Percentiles rank a stretch among this genome's conserved stretches.
These are phyloP conservation scores for Pedionomus torquatus DNA, from an alignment of 2,113 vertebrate genomes.

Conservation along the genomic window DNA sequence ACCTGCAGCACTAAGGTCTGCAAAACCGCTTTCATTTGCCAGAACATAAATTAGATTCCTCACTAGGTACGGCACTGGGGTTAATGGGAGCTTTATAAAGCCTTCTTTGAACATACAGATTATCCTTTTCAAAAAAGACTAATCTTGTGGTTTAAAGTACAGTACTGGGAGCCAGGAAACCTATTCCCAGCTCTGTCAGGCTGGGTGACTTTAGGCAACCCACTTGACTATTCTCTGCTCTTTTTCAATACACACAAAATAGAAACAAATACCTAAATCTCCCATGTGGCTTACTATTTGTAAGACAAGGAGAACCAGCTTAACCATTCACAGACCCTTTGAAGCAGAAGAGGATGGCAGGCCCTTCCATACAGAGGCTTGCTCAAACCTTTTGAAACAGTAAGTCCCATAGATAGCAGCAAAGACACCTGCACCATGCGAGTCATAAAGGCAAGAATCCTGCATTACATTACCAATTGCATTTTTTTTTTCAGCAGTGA, in stretches of 20 bases:
- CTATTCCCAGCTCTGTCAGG: constrained; percentile 21
- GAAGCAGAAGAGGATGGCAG: not conserved
- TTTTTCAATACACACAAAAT: not conserved
- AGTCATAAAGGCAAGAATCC: not conserved
- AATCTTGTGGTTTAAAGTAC: constrained; percentile 55
- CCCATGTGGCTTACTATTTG: not conserved
- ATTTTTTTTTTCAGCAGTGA: not conserved
- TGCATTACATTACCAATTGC: not conserved
- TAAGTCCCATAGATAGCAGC: not conserved
- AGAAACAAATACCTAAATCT: constrained; percentile 3
- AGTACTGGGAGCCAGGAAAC: constrained; percentile 15
- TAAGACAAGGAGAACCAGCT: not conserved
- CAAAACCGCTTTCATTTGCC: constrained; percentile 45
- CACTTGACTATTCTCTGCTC: not conserved
- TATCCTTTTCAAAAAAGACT: constrained; percentile 50
- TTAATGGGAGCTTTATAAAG: constrained; percentile 63
- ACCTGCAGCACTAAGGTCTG: constrained; percentile 56
- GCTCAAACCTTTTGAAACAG: not conserved
- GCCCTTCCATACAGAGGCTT: not conserved
- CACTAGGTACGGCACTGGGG: constrained; percentile 15
- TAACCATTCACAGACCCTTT: not conserved
- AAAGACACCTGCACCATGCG: not conserved
- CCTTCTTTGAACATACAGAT: constrained; percentile 58
- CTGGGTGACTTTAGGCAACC: constrained; percentile 19
- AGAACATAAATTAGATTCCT: constrained; percentile 66